A percentile compares a stretch with the other conserved stretches of the same genome.
Evolutionary conservation across 1,140 invertebrate genomes (phyloP).

Genomic region (Cyclina sinensis): DNA sequence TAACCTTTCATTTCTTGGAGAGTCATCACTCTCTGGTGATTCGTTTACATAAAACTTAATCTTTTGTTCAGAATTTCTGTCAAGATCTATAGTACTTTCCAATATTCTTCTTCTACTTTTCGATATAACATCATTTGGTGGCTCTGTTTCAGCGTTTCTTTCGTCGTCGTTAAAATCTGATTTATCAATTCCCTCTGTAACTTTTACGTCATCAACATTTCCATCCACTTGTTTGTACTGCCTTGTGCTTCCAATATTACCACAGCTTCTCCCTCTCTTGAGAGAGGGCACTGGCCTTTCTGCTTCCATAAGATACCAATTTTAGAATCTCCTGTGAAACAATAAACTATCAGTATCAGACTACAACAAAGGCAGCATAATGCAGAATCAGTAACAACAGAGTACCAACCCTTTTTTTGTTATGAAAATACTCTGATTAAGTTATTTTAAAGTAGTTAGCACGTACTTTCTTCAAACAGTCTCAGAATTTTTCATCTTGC

Average conservation of each 20-base stretch:
- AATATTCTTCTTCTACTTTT: slow-evolving; percentile 19
- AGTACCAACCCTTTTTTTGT: too few species aligned
- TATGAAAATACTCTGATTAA: too few species aligned
- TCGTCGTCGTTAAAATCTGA: not conserved
- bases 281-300: slow-evolving; percentile 43
- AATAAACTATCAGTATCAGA: not conserved
- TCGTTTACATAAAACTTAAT: not conserved
- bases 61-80: not conserved
- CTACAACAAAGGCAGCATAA: too few species aligned
- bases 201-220: not conserved
- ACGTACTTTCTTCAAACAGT: too few species aligned
- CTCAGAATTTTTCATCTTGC: too few species aligned
- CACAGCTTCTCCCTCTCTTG: slow-evolving; percentile 17
- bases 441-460: too few species aligned
- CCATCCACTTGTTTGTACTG: not conserved
- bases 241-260: not conserved
- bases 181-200: not conserved
- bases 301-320: slow-evolving; percentile 7
- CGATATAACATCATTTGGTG: slow-evolving; percentile 22
- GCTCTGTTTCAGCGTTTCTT: not conserved
- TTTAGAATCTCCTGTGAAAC: slow-evolving; percentile 33
- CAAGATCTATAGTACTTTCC: slow-evolving; percentile 4
- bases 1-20: slow-evolving; percentile 25
- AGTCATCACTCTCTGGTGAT: slow-evolving; percentile 1
- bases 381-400: too few species aligned